These are phyloP conservation scores for Ptychoptera albimana DNA, from an alignment of 2,888 invertebrate genomes.

Conservation along the genomic window DNA sequence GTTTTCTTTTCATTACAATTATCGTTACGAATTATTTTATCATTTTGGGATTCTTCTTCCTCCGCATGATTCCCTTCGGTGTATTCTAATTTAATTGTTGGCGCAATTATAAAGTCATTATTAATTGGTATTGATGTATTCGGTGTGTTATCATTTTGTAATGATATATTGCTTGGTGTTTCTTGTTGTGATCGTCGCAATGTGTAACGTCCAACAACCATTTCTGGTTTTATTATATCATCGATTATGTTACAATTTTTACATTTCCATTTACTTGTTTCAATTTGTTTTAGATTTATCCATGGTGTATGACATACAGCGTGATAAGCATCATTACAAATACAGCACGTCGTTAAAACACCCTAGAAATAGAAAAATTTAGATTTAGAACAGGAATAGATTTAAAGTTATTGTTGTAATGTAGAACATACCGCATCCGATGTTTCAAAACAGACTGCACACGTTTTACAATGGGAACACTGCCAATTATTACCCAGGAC, in stretches of 20 bases:
- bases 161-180: background rate
- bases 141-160: background rate
- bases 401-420: background rate
- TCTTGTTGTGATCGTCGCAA: background rate
- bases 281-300: conserved; percentile 38
- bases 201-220: background rate
- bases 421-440: conserved; percentile 42
- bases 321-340: conserved; percentile 77
- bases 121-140: too few relatives aligned
- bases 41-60: background rate
- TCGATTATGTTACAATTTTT: conserved; percentile 36
- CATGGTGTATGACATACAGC: conserved; percentile 61
- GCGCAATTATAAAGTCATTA: too few relatives aligned
- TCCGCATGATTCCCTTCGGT: conserved; percentile 2
- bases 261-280: conserved; percentile 54
- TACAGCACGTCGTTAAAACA: conserved; percentile 58
- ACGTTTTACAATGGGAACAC: conserved; percentile 80
- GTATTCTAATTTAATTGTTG: background rate
- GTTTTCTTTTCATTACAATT: background rate
- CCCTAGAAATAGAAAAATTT: conserved; percentile 34
- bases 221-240: background rate
- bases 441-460: conserved; percentile 65
- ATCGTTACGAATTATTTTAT: background rate
- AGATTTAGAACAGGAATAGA: background rate
- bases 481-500: conserved; percentile 42